Conservation (phyloP, 30 jellyfish, hydroid and myxozoan species). For the Mastigias papua region DNA sequence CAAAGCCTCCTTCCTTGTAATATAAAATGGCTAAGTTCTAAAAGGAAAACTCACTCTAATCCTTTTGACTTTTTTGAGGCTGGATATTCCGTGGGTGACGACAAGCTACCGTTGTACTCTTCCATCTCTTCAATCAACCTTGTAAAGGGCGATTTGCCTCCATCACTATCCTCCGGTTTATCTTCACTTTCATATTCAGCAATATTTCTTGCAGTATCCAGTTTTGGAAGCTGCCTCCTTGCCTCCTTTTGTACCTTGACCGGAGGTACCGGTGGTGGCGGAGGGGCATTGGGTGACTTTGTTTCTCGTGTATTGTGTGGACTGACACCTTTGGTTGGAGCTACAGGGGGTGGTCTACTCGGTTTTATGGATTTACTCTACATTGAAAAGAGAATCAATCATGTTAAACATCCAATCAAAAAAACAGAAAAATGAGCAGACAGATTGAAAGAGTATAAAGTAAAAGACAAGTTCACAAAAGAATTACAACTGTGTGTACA, state of each 20-base stretch:
- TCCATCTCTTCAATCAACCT: conserved; percentile 81
- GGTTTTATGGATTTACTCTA: conserved; percentile 54
- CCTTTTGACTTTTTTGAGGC: conserved; percentile 56
- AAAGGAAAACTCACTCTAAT: conserved; percentile 34
- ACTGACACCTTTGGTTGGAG: conserved; percentile 21
- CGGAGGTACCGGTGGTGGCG: conserved; percentile 42
- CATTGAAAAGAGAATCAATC: not conserved
- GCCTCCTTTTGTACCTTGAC: conserved; percentile 23
- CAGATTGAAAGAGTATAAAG: not conserved
- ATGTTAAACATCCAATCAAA: not conserved
- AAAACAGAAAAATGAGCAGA: not conserved
- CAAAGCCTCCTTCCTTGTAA: too few relatives aligned
- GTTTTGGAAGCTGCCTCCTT: conserved; percentile 52
- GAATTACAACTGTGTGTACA: too few relatives aligned
- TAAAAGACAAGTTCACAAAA: not conserved
- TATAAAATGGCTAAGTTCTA: too few relatives aligned
- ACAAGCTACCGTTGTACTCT: conserved; percentile 60
- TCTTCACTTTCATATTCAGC: conserved; percentile 33
- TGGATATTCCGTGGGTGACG: conserved; percentile 54
- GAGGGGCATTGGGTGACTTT: conserved; percentile 9
- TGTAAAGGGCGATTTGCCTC: conserved; percentile 68
- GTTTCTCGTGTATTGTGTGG: not conserved
- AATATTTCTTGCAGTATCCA: conserved; percentile 17
- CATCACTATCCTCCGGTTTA: not conserved
- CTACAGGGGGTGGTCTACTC: conserved; percentile 55